Base-by-base conservation (phyloP, 2,797 vertebrate species). In the Menidia menidia region DNA sequence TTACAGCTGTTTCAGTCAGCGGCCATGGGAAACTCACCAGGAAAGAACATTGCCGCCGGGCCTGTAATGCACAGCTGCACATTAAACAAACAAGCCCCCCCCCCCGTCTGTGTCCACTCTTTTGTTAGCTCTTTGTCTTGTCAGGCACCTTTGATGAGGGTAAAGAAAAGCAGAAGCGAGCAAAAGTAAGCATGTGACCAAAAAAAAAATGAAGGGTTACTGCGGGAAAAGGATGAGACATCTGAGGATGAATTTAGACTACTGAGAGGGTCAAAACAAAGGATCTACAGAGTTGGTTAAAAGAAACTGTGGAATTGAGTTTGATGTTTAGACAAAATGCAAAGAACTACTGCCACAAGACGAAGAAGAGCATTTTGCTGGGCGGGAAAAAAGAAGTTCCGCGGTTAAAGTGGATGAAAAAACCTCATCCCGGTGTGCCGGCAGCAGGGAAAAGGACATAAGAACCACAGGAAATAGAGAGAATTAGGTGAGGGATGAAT, bases 31-130 rank as follows among this genome's bases (percentile, higher is more conserved):
- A 88, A 76, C 63, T 66, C 67, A 9, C 18, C 1, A 19, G 64
- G 68, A 81, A 67, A 67, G 55, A 72, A 30, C 54, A 71, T 62
- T n/a, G 70, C 71, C 43, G 63, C 62, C 71, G 75, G 78, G 67
- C 77, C 85, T 33, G 48, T 62, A 33, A 75, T 16, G 75, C 91
- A 86, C 91, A 92, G 91, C 90, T 92, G 93, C 73, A 64, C 16
- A 63, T 79, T 86, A 81, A 85, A 74, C 73, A 89, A 92, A 85
- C 88, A 93, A 88, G 83, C 82, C 77, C 32, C 25, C 77, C 32
- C 25, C 71, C 77, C 11, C 13, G 19, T 79, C 75, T 63, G 71
- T 69, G 75, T 85, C 79, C 18, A 69, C 59, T 75, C 68, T 78
- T 75, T 63, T 32, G 53, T 73, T 42, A n/a, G 55, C 56, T 47